Base-by-base conservation (phyloP, 2,797 vertebrate genomes). In the Macropus fuliginosus region DNA sequence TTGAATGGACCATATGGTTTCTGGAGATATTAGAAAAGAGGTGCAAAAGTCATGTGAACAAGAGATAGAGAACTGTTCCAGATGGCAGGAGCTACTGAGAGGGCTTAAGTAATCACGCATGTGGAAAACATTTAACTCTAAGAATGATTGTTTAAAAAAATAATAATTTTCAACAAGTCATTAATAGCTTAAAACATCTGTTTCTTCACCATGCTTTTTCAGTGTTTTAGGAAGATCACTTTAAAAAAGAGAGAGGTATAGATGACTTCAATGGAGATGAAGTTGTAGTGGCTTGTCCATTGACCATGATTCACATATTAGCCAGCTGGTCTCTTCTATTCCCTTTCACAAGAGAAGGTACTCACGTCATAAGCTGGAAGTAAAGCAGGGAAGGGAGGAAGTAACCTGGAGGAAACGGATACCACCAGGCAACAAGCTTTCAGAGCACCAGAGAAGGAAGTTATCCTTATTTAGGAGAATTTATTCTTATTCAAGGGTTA, bases 41-140 rank as follows among this genome's bases (percentile, higher is more conserved):
- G 46, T 92, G 57, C 56, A 46, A 94, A 96, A 93, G 74, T 92
- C 93, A 40, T 27, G 54, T 54, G 90, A 92, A 4, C 54, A 74
- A 62, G 94, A 94, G 93, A 94, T 62, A 46, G 18, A 81, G 27
- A 96, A 91, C 91, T 74, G 10, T 95, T 57, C 46, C 95, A 96
- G 95, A 96, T 91, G 66, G 57, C 57, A n/a, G n/a, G 46, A 0
- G 11, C 96, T 94, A 89, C 92, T 40, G 46, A 89, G 92, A 91
- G 0, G 8, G 93, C 91, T 81, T 90, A n/a, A 91, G n/a, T 90
- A 59, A 55, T 52, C 56, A 46, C 13, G 91, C 94, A 97, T 56
- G 57, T 94, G 92, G 96, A 96, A 95, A 94, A 24, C 91, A 95
- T 96, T 96, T 94, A 54, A 90, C 56, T 96, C 93, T 24, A 56